Evolutionary conservation across 2,888 invertebrate genomes (phyloP), one percentile per base, ranked within the genome.

Genomic region (Hymenopus coronatus): DNA sequence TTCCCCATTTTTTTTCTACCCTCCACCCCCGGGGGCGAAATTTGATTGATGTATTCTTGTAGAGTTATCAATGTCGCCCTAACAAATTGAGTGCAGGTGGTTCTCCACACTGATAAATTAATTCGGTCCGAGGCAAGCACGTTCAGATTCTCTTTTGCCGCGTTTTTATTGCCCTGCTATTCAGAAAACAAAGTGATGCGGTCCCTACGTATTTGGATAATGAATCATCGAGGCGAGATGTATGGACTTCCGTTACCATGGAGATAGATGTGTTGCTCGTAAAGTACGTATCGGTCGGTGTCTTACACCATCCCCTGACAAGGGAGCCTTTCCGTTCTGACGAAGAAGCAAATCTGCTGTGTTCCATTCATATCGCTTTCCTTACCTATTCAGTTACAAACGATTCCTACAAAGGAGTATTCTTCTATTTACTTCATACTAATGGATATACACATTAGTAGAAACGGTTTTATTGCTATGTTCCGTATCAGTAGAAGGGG

Each of bases 31-130:
- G 25, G 54, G 54, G 54, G 54, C 54, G 54, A 70, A 70, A 70
- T 70, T 28, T 86, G 86, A 86, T 86, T 86, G 86, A 86, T 86
- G 86, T 27, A 81, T 86, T 86, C 86, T 86, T 54, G 14, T 81
- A 81, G 81, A 86, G 86, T 70, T 86, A 86, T 86, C 86, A 86
- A 70, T 86, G 86, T 86, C 86, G 54, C 54, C 86, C 54, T 86
- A 86, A 86, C 86, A 86, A 86, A 86, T 86, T 81, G 86, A 86
- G 86, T 86, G 85, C 86, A 86, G 86, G 86, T 86, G 86, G 70
- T 86, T 30, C 86, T 25, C 20, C 25, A 25, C 15, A 28, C 86
- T 86, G 70, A 86, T 86, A 81, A 86, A 86, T 86, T 86, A 86
- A 86, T 86, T 86, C 81, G 54, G 20, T 25, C 54, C 15, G 15